Percentiles rank a stretch among this genome's conserved stretches.
These are phyloP conservation scores for Nebria salina DNA, from an alignment of 2,888 invertebrate genomes.

Conservation along the genomic window DNA sequence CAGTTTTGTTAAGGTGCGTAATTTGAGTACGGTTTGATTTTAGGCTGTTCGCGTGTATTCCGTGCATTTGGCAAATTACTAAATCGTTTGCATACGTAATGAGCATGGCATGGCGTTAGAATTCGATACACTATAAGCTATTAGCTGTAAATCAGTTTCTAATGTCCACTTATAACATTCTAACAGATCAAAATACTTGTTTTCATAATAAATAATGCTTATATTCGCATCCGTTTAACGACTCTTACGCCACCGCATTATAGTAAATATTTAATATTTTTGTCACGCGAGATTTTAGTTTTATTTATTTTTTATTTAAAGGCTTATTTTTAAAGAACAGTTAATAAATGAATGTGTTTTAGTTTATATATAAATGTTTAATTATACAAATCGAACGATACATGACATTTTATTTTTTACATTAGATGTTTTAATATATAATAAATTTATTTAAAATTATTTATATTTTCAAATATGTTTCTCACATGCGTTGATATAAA, in stretches of 20 bases:
- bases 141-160: constrained; percentile 11
- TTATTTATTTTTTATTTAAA: no score
- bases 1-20: background rate
- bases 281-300: background rate
- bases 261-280: background rate
- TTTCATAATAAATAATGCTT: constrained; percentile 20
- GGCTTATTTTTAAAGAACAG: no score
- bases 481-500: no score
- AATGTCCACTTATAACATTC: background rate
- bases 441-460: no score
- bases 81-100: constrained; percentile 18
- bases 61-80: background rate
- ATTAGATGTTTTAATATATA: no score
- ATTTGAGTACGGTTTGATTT: background rate
- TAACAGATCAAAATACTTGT: constrained; percentile 22
- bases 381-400: no score
- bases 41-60: background rate
- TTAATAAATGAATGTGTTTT: no score
- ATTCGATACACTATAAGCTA: constrained; percentile 24
- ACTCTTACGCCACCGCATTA: background rate
- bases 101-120: background rate
- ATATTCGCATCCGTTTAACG: constrained; percentile 4
- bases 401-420: no score
- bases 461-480: no score
- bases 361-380: no score